Evolutionary conservation across 92 coral and sea anemone genomes (phyloP).

Genomic region (Palythoa grandiflora): DNA sequence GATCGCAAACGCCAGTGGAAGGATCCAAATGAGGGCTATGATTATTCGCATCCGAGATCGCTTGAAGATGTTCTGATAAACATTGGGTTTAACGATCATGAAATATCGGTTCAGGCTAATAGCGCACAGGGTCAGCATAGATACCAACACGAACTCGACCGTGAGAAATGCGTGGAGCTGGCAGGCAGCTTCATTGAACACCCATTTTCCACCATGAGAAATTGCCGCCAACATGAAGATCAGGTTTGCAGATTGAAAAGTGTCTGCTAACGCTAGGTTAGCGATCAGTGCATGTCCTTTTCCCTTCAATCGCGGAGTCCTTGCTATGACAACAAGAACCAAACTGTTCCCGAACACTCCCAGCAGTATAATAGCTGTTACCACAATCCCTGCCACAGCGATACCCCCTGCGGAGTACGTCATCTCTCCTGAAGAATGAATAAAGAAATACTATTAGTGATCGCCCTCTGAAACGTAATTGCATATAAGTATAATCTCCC

Average conservation of each 20-base stretch:
- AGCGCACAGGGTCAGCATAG: constrained; percentile 49
- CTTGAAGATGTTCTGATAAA: constrained; percentile 40
- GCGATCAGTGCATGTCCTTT: constrained; percentile 53
- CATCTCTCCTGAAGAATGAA: not conserved
- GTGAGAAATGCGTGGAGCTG: constrained; percentile 46
- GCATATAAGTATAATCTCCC: too few relatives aligned
- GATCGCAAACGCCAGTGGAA: constrained; percentile 72
- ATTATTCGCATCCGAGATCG: constrained; percentile 43
- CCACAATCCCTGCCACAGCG: constrained; percentile 39
- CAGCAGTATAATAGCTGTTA: constrained; percentile 17
- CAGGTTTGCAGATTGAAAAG: constrained; percentile 42
- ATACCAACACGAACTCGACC: constrained; percentile 32
- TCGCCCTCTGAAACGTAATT: not conserved
- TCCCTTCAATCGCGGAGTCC: constrained; percentile 41
- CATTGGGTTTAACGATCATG: constrained; percentile 27
- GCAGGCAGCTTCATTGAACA: constrained; percentile 22
- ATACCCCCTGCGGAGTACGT: constrained; percentile 35
- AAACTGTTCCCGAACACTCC: constrained; percentile 41
- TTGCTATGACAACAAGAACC: constrained; percentile 34
- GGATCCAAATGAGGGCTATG: constrained; percentile 62
- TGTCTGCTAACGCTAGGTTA: constrained; percentile 46
- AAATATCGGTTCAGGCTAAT: constrained; percentile 46
- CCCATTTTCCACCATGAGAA: constrained; percentile 37
- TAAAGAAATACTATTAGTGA: not conserved
- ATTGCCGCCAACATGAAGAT: constrained; percentile 48